A percentile compares a stretch with the other conserved stretches of the same genome.
These are phyloP conservation scores for Tetrao urogallus DNA, from an alignment of 2,113 vertebrate species.

Conservation along the genomic window DNA sequence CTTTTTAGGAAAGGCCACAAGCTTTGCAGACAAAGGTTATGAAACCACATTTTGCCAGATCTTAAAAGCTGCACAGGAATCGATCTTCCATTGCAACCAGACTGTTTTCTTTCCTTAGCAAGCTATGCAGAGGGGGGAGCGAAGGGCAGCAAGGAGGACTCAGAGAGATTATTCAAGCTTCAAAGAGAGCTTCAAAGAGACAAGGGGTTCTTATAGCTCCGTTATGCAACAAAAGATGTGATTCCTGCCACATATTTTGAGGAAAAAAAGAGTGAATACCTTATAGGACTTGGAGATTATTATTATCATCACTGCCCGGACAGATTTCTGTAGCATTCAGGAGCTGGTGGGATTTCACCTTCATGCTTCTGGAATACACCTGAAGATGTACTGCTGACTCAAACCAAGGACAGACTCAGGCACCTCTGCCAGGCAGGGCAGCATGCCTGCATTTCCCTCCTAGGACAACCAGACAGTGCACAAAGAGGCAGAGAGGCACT, in stretches of 20 bases:
- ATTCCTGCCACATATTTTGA: background rate
- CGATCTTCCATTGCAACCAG: background rate
- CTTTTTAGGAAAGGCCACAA: slow-evolving; percentile 40
- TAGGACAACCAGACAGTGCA: background rate
- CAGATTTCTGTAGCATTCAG: slow-evolving; percentile 17
- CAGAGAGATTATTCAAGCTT: background rate
- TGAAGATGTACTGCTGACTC: background rate
- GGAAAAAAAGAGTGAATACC: background rate
- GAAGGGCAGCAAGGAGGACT: background rate
- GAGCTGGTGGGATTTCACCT: background rate
- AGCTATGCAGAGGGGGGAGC: background rate
- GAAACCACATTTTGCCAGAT: slow-evolving; percentile 9
- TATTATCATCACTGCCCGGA: background rate
- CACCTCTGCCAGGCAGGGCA: background rate
- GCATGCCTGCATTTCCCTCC: background rate
- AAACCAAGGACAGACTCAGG: fast-evolving
- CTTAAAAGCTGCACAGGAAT: background rate
- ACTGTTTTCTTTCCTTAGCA: background rate
- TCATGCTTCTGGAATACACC: background rate
- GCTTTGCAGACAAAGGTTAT: slow-evolving; percentile 4
- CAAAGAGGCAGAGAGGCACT: background rate
- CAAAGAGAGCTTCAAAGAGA: background rate
- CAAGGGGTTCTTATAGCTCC: background rate
- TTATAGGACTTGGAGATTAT: background rate
- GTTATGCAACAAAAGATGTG: background rate